Conservation (phyloP, 2,888 invertebrate species). For the Eulithis prunata region DNA sequence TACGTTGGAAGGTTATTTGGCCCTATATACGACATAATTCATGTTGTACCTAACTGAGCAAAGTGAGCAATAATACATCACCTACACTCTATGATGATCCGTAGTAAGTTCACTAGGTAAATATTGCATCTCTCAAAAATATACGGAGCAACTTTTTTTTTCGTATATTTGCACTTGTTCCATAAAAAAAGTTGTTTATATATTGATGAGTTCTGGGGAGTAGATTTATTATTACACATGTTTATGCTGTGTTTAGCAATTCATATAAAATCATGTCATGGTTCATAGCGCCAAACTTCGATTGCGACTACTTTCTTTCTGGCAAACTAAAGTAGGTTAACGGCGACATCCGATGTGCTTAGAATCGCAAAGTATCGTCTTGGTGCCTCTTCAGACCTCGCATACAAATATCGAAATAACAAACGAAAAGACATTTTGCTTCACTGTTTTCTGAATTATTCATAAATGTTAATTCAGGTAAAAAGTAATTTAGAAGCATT, state of each 20-base stretch:
- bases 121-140: no score
- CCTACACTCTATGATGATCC: no score
- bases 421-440: conserved; percentile 23
- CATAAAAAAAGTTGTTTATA: no score
- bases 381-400: conserved; percentile 52
- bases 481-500: conserved; percentile 28
- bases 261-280: conserved; percentile 53
- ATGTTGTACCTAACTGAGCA: no score
- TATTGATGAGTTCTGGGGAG: no score
- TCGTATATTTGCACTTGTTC: no score
- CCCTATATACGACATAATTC: no score
- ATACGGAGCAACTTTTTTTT: no score
- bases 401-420: conserved; percentile 58
- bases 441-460: conserved; percentile 39
- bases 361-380: conserved; percentile 66
- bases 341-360: conserved; percentile 69
- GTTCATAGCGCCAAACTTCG: conserved; percentile 45
- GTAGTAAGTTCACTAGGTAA: no score
- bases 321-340: conserved; percentile 75
- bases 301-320: conserved; percentile 74
- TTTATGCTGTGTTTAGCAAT: conserved; percentile 13
- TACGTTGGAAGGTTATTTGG: no score
- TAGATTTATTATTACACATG: no score
- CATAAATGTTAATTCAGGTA: conserved; percentile 19
- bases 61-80: no score